Base-by-base conservation (phyloP, 2,888 invertebrate species). In the Odiellus spinosus region DNA sequence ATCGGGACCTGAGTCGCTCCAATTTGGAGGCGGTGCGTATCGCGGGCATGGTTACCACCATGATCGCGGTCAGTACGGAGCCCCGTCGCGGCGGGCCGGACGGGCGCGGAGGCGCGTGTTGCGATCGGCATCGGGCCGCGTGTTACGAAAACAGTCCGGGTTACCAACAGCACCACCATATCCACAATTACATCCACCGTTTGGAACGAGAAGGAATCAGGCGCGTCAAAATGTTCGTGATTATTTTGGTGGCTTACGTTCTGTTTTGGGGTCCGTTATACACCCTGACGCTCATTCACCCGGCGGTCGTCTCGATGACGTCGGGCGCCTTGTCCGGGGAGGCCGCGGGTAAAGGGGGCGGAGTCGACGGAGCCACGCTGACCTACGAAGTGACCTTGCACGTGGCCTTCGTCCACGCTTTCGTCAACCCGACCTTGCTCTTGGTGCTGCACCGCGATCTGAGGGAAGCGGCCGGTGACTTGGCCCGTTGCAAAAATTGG, bases 231-330 rank as follows among this genome's bases (percentile, higher is more conserved):
- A 84, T 84, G 80, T 83, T 85, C 67, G 74, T 82, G 51, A 80
- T 84, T 59, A 81, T 84, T 62, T 82, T 82, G 1, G 78, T 80
- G 1, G 82, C 83, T 21, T 88, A 86, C 66, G 75, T 85, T 39
- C 71, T 86, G 45, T 87, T 86, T 69, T 88, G 88, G 87, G 85
- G 86, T 53, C 88, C 87, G 12, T 70, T 88, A 53, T 88, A 87
- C 68, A 75, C 86, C 56, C 81, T 86, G 57, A 86, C 85, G 2
- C 70, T 86, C 53, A 55, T 63, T 15, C 66, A 68, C 53, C 62
- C 64, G 2, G 52, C 58, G 32, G 61, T 34, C 42, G 21, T 38
- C 15, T 46, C 21, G 14, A 38, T 32, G 8, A 6, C 20, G 17
- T n/a, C 46, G 34, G 26, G 17, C 33, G n/a, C 34, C 18, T 1